A percentile compares a stretch with the other conserved stretches of the same genome.
phyloP scores from a whole-genome alignment of 2,113 vertebrate genomes.

The Pandion haliaetus region DNA sequence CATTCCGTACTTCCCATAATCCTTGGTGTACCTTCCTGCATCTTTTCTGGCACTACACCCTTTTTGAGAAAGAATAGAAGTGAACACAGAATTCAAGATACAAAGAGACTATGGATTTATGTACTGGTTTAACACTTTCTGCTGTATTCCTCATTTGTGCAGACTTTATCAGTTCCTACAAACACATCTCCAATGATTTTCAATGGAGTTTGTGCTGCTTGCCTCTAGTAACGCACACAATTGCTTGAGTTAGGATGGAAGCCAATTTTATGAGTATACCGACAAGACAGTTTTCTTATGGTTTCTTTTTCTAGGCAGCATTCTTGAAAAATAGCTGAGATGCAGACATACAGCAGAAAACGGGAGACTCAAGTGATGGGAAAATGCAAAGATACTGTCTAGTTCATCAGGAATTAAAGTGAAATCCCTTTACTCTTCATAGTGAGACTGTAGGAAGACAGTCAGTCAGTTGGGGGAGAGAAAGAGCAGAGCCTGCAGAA shows the following conservation, averaged over 20 bases:
- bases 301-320: not conserved
- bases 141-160: not conserved
- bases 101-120: not conserved
- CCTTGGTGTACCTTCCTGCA: not conserved
- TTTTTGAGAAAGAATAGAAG: not conserved
- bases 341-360: not conserved
- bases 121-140: not conserved
- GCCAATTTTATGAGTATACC: not conserved
- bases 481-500: not conserved
- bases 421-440: not conserved
- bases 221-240: accelerated
- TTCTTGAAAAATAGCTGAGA: not conserved
- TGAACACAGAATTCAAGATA: not conserved
- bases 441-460: not conserved
- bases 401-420: not conserved
- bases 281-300: not conserved
- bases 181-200: not conserved
- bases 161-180: not conserved
- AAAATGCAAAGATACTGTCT: not conserved
- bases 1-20: not conserved
- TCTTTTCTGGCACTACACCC: not conserved
- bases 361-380: accelerated
- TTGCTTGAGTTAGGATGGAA: not conserved
- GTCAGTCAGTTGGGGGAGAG: not conserved
- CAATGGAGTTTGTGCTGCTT: not conserved